phyloP scores from a whole-genome alignment of 1,140 invertebrate genomes.

The Bactericera cockerelli region DNA sequence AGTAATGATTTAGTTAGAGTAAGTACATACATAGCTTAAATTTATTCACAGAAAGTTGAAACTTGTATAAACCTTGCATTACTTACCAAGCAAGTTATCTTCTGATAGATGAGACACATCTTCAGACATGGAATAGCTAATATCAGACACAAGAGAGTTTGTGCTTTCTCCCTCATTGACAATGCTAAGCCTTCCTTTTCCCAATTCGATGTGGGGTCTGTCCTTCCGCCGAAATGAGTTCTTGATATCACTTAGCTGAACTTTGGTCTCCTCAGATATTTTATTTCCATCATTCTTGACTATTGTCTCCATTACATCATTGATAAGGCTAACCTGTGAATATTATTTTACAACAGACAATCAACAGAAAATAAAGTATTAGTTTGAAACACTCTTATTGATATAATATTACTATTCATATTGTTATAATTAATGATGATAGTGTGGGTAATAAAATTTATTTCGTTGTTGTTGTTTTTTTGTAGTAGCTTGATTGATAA shows the following conservation, averaged over 20 bases:
- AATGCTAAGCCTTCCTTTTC: not conserved
- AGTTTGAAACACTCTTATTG: no score
- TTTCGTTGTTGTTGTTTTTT: no score
- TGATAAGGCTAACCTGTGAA: not conserved
- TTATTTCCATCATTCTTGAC: not conserved
- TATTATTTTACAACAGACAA: no score
- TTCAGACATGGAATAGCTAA: not conserved
- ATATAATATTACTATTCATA: no score
- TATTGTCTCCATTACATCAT: not conserved
- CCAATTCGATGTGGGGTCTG: not conserved
- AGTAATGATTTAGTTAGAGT: no score
- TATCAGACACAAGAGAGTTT: not conserved
- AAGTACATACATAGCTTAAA: no score
- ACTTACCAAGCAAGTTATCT: not conserved
- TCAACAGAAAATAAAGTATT: no score
- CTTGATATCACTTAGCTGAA: conserved; percentile 6
- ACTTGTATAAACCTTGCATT: no score
- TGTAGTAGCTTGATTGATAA: no score
- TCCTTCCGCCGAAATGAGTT: not conserved
- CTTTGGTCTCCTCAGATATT: conserved; percentile 6
- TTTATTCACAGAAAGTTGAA: no score
- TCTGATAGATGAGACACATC: not conserved
- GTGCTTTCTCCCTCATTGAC: not conserved
- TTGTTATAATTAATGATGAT: no score
- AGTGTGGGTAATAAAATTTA: no score